Evolutionary conservation across 2,113 vertebrate species (phyloP), one percentile per base, ranked within the genome.

Genomic region (Eulacestoma nigropectus): DNA sequence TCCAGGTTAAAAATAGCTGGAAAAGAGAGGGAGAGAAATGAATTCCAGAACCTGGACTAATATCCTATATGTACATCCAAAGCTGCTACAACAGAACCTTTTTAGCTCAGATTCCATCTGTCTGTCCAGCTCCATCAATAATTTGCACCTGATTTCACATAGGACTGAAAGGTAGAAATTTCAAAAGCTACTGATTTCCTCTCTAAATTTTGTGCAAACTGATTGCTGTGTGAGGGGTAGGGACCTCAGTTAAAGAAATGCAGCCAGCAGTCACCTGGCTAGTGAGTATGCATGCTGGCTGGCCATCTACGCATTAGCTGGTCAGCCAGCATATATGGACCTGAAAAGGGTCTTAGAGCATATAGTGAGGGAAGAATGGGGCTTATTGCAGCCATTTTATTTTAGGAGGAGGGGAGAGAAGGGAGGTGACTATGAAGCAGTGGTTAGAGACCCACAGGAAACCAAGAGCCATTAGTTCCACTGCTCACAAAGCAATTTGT

Each of bases 1-100:
- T 95, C 68, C 93, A 93, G 68, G 68, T 69, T 96, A 96, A 97
- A 96, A 97, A 95, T 75, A 96, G 86, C 94, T 90, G 73, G 25
- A 90, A 95, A 82, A 84, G 33, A 60, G 57, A 65, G 33, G 64
- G 41, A 84, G 78, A 93, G 26, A 91, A 93, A 90, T 92, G 2
- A 95, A 81, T 95, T 89, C 93, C 86, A 96, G 92, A 95, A 96
- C 75, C 70, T 82, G 70, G 57, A 57, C 33, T 55, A 55, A 76
- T 4, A 0, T 84, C 41, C 74, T 82, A 32, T 27, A 14, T 17
- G 18, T 63, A 56, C 50, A 59, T 79, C 75, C 72, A 90, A 83
- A 87, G 59, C 55, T 4, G 16, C 73, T 50, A 57, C 23, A 60
- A 30, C 29, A 62, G 63, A 63, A 81, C 2, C 0, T 26, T 80